Base-by-base conservation (phyloP, 2,113 vertebrate species). In the Anser cygnoides region DNA sequence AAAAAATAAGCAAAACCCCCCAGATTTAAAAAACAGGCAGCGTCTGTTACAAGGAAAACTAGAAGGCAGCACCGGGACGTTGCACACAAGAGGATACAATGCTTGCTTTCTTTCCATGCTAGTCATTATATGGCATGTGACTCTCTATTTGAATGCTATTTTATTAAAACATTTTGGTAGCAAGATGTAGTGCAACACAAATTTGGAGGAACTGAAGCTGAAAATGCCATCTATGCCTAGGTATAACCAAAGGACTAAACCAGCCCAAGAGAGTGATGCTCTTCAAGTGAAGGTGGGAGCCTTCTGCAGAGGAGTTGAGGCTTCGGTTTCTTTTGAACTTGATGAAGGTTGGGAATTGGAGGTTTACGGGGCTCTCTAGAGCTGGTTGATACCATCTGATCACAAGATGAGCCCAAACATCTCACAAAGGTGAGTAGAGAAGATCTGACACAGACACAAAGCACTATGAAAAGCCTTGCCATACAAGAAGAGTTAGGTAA, bases 51-150 rank as follows among this genome's bases (percentile, higher is more conserved):
- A 44, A 50, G 76, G 75, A 75, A 81, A 91, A 80, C 5, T 39
- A 73, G 78, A 83, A 33, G 2, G 5, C 21, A 68, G 75, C 31
- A 57, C 8, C 19, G 33, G 37, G 83, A 66, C 39, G 31, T 19
- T 68, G 70, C 84, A 87, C 67, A 58, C 16, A 78, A 31, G 49
- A 83, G 37, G 31, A 79, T 49, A 84, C 73, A 94, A 41, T 75
- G 76, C 49, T 74, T 67, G 70, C 79, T 87, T 95, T 94, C 90
- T 95, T 87, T 80, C 82, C 55, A 84, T 76, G 61, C 59, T 91
- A 25, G 54, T 46, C 59, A 71, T 75, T 68, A 70, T 44, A 50
- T 50, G 77, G 57, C 85, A 89, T 57, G 83, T 89, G 94, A 90
- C 61, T 31, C 65, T 52, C 46, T 55, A 82, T 52, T 95, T 35